These are phyloP conservation scores for Tursiops truncatus DNA, from an alignment of 2,113 vertebrate species.

Conservation along the genomic window DNA sequence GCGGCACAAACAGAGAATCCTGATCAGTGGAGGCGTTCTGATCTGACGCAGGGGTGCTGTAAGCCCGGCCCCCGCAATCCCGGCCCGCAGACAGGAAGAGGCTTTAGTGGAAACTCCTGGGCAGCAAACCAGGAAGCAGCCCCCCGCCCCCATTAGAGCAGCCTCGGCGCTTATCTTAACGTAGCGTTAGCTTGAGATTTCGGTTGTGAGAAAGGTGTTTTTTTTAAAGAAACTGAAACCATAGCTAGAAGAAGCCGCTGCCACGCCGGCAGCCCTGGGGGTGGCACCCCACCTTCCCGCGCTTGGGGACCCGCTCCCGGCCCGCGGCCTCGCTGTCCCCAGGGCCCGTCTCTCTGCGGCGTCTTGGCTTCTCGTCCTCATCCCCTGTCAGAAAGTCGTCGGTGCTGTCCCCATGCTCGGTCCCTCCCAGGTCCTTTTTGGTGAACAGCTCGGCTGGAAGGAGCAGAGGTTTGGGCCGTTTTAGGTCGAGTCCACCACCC, in stretches of 20 bases:
- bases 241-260: fast-evolving
- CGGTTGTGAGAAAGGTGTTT: too few relatives aligned
- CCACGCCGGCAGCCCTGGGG: fast-evolving
- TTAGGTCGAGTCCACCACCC: fast-evolving
- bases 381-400: slow-evolving; percentile 33
- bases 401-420: background rate
- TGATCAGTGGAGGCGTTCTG: fast-evolving
- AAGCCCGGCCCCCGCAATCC: background rate
- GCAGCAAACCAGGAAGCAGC: background rate
- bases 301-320: slow-evolving; percentile 33
- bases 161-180: fast-evolving
- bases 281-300: slow-evolving; percentile 68
- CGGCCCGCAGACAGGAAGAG: background rate
- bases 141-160: background rate
- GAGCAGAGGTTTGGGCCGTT: background rate
- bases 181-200: too few relatives aligned
- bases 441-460: slow-evolving; percentile 81
- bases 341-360: fast-evolving
- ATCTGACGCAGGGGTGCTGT: fast-evolving
- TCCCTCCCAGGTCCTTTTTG: slow-evolving; percentile 52
- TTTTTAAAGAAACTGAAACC: background rate
- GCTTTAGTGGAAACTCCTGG: background rate
- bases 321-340: fast-evolving
- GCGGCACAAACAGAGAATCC: background rate
- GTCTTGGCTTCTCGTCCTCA: background rate